A percentile compares a stretch with the other conserved stretches of the same genome.
Conservation (phyloP, 1,140 invertebrate genomes). For the Danaus melanippus region DNA sequence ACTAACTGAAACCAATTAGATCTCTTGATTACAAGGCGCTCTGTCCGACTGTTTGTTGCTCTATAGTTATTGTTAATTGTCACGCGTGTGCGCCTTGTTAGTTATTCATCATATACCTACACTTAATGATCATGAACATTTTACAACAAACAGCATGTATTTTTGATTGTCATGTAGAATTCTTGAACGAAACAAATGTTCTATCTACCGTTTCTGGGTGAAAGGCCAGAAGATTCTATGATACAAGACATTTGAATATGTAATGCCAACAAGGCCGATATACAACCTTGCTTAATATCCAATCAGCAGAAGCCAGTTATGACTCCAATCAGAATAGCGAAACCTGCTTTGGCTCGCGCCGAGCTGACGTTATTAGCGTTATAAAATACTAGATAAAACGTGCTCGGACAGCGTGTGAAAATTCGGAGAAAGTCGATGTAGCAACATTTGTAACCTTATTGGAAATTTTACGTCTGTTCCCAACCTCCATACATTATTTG, state of each 20-base stretch:
- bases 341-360: slow-evolving; percentile 61
- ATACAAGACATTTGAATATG: slow-evolving; percentile 31
- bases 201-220: slow-evolving; percentile 4
- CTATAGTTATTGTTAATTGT: not conserved
- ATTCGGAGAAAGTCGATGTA: slow-evolving; percentile 59
- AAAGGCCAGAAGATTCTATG: slow-evolving; percentile 9
- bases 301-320: slow-evolving; percentile 52
- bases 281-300: slow-evolving; percentile 59
- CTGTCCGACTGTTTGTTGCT: too few relatives aligned
- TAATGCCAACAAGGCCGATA: slow-evolving; percentile 54
- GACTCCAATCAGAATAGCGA: slow-evolving; percentile 49
- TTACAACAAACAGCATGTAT: slow-evolving; percentile 5
- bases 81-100: not conserved
- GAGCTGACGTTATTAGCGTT: slow-evolving; percentile 56
- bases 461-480: slow-evolving; percentile 37
- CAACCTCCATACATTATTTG: not conserved
- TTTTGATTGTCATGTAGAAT: slow-evolving; percentile 4
- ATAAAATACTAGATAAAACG: slow-evolving; percentile 67
- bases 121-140: slow-evolving; percentile 3
- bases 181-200: slow-evolving; percentile 3
- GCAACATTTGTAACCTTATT: slow-evolving; percentile 58
- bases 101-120: too few relatives aligned
- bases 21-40: slow-evolving; percentile 6
- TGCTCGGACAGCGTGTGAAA: slow-evolving; percentile 65
- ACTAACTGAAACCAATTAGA: slow-evolving; percentile 14